Evolutionary conservation across 1,140 invertebrate genomes (phyloP).

Genomic region (Lepidurus apus): DNA sequence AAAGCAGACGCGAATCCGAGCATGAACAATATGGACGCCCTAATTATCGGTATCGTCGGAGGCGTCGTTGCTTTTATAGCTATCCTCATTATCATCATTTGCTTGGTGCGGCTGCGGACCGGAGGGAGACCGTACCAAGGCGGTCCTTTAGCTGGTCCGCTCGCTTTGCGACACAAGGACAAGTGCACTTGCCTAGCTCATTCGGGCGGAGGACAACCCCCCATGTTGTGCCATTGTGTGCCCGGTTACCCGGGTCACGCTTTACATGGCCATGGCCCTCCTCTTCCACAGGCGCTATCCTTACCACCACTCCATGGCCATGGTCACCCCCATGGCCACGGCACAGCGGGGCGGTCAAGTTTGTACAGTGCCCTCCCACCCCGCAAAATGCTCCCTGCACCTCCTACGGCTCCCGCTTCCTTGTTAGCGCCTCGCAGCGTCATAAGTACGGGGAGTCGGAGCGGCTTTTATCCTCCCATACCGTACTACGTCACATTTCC

Average conservation of each 20-base stretch:
- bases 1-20: slow-evolving; percentile 39
- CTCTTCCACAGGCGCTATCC: slow-evolving; percentile 24
- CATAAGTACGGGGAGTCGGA: slow-evolving; percentile 29
- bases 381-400: slow-evolving; percentile 24
- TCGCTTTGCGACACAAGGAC: slow-evolving; percentile 45
- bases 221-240: slow-evolving; percentile 36
- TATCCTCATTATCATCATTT: slow-evolving; percentile 79
- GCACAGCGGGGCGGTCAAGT: not conserved
- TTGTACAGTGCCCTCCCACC: slow-evolving; percentile 28
- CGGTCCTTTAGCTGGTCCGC: slow-evolving; percentile 55
- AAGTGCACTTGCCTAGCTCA: slow-evolving; percentile 44
- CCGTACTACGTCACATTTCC: slow-evolving; percentile 46
- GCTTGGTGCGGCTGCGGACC: slow-evolving; percentile 60
- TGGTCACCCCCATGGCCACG: not conserved
- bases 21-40: slow-evolving; percentile 75
- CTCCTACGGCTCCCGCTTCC: slow-evolving; percentile 5
- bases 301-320: slow-evolving; percentile 25
- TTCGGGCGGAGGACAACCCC: slow-evolving; percentile 24
- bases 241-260: slow-evolving; percentile 40
- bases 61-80: slow-evolving; percentile 85
- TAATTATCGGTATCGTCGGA: slow-evolving; percentile 86
- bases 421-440: slow-evolving; percentile 17
- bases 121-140: slow-evolving; percentile 52
- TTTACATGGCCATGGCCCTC: slow-evolving; percentile 34
- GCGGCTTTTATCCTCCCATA: slow-evolving; percentile 39